Conservation (phyloP, 2,113 vertebrate species). For the Elachura formosa region DNA sequence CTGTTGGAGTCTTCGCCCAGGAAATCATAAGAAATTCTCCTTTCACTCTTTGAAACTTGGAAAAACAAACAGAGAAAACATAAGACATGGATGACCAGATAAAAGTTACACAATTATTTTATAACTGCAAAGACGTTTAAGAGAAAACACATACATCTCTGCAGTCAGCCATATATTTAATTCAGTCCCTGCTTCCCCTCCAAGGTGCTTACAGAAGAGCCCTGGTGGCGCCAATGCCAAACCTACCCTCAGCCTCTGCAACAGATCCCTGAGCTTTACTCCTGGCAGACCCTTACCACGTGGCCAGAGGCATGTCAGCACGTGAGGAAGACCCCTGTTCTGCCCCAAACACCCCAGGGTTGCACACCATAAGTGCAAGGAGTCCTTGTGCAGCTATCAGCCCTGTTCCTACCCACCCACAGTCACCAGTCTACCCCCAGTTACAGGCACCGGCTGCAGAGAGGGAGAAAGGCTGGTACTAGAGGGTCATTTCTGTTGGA, state of each 20-base stretch:
- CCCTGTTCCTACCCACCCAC: not conserved
- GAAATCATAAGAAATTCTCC: not conserved
- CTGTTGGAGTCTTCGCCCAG: not conserved
- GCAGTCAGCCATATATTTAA: not conserved
- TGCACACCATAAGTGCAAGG: not conserved
- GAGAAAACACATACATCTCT: not conserved
- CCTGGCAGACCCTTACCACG: not conserved
- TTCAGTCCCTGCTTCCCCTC: not conserved
- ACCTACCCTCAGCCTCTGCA: not conserved
- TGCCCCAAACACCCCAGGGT: not conserved
- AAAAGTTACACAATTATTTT: not conserved
- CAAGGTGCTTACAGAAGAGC: not conserved
- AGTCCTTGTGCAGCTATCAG: not conserved
- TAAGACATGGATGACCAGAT: not conserved
- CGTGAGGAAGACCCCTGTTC: accelerated
- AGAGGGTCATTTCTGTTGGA: not conserved
- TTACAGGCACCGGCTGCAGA: accelerated
- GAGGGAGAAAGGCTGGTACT: not conserved
- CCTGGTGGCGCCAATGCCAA: accelerated
- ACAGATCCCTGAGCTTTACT: not conserved
- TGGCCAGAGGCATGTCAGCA: not conserved
- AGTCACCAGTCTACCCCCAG: not conserved
- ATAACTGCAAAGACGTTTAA: not conserved
- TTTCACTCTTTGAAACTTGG: not conserved
- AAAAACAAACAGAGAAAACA: not conserved